Evolutionary conservation across 2,888 invertebrate genomes (phyloP).

Genomic region (Opisthograptis luteolata): DNA sequence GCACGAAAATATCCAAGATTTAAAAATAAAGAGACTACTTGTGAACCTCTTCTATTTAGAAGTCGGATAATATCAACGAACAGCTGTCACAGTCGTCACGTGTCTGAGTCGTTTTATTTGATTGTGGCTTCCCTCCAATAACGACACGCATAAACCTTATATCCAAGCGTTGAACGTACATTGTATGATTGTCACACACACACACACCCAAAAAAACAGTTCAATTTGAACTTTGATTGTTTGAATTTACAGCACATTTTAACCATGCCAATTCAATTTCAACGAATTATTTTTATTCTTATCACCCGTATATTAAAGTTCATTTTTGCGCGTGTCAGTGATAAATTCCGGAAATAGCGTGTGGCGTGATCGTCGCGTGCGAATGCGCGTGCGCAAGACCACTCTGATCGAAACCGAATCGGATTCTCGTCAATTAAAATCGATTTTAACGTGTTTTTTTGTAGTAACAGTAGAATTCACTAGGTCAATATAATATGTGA

Average conservation of each 20-base stretch:
- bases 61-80: conserved; percentile 22
- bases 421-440: conserved; percentile 7
- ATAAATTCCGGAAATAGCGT: conserved; percentile 54
- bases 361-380: conserved; percentile 75
- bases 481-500: conserved; percentile 2
- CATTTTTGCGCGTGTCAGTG: conserved; percentile 37
- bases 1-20: no score
- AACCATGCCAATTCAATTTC: not conserved
- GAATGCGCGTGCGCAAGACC: conserved; percentile 59
- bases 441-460: conserved; percentile 2
- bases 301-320: conserved; percentile 9
- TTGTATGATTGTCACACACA: no score
- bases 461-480: not conserved
- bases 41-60: no score
- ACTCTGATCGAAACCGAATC: conserved; percentile 61
- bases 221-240: conserved; percentile 38
- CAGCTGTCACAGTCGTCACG: conserved; percentile 43
- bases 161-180: conserved; percentile 23
- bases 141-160: conserved; percentile 27
- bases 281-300: not conserved
- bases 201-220: conserved; percentile 6
- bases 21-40: no score
- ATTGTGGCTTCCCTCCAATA: conserved; percentile 55
- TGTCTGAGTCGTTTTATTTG: conserved; percentile 32
- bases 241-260: conserved; percentile 44